These are phyloP conservation scores for Megalopta genalis DNA, from an alignment of 1,140 invertebrate species.

Conservation along the genomic window DNA sequence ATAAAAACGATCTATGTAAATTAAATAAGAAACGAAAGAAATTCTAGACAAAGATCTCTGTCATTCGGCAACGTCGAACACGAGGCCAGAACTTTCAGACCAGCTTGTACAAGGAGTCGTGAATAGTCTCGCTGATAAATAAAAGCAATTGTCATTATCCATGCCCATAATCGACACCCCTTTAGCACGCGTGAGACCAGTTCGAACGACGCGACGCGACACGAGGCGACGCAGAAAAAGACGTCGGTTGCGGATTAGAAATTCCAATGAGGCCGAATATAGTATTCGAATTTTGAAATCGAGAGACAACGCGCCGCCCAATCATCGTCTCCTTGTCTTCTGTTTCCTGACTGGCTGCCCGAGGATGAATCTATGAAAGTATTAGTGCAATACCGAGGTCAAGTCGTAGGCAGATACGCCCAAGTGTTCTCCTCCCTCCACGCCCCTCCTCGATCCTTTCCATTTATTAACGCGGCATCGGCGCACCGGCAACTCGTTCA, in stretches of 20 bases:
- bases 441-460: constrained; percentile 8
- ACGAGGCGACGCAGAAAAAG: neutral
- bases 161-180: neutral
- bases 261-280: neutral
- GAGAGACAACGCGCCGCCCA: neutral
- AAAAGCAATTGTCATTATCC: neutral
- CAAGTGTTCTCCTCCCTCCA: constrained; percentile 37
- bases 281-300: neutral
- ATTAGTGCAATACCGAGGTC: constrained; percentile 48
- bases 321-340: constrained; percentile 34
- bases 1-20: too few relatives aligned
- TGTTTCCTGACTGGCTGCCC: constrained; percentile 50
- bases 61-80: neutral
- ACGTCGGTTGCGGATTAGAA: neutral
- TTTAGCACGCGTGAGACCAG: neutral
- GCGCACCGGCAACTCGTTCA: constrained; percentile 19
- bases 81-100: neutral
- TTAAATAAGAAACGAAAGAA: too few relatives aligned
- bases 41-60: neutral
- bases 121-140: neutral
- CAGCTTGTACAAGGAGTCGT: neutral
- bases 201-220: neutral
- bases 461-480: constrained; percentile 38
- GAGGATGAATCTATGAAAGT: constrained; percentile 54
- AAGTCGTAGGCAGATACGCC: constrained; percentile 45